A percentile compares a stretch with the other conserved stretches of the same genome.
Evolutionary conservation across 2,888 invertebrate species (phyloP).

Genomic region (Nemapogon koenigi): DNA sequence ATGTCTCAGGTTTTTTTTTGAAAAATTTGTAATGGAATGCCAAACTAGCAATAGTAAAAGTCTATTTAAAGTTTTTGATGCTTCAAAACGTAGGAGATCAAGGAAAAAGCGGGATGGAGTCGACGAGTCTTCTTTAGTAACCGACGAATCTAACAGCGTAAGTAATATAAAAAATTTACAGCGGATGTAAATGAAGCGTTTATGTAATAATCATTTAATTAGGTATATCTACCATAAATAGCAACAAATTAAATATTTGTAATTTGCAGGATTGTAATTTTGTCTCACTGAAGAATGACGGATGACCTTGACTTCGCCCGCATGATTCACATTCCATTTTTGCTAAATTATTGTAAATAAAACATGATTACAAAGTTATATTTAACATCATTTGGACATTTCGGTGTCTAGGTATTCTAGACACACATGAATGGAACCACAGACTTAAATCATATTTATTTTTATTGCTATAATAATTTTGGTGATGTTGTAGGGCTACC

Average conservation of each 20-base stretch:
- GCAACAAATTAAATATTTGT: no score
- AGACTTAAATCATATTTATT: background rate
- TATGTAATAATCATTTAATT: no score
- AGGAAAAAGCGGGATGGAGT: conserved; percentile 35
- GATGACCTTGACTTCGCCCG: background rate
- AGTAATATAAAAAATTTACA: no score
- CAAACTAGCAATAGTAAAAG: conserved; percentile 50
- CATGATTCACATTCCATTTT: background rate
- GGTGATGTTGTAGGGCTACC: conserved; percentile 23
- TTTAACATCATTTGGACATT: background rate
- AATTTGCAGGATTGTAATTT: no score
- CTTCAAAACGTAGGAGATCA: conserved; percentile 34
- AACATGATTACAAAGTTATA: background rate
- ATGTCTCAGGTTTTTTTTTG: no score
- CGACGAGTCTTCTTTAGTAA: conserved; percentile 35
- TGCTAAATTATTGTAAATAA: background rate
- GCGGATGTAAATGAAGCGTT: no score
- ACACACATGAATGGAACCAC: background rate
- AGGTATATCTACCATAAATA: no score
- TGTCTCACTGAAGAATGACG: background rate
- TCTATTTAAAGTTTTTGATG: conserved; percentile 48
- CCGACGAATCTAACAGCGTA: conserved; percentile 44
- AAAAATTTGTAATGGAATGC: conserved; percentile 49
- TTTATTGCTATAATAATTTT: background rate
- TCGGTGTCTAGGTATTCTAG: background rate